A percentile compares a stretch with the other conserved stretches of the same genome.
phyloP scores from a whole-genome alignment of 1,140 invertebrate species.

The Halesus radiatus region DNA sequence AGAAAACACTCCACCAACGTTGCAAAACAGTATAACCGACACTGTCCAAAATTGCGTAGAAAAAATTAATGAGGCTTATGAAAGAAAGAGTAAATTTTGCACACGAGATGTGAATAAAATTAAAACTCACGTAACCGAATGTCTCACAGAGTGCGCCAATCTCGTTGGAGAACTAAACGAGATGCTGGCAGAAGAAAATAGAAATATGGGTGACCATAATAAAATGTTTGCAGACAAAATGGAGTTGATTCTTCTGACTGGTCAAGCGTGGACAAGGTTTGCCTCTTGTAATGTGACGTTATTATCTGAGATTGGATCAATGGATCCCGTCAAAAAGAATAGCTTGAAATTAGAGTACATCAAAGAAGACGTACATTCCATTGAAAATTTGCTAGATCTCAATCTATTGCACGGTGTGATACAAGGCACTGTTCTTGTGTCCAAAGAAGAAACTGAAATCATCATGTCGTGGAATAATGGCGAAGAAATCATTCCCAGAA shows the following conservation, averaged over 20 bases:
- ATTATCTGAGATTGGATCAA: slow-evolving; percentile 64
- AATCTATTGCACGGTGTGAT: slow-evolving; percentile 65
- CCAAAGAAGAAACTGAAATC: slow-evolving; percentile 42
- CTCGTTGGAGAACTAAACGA: slow-evolving; percentile 3
- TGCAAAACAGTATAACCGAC: not conserved
- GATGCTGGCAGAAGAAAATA: not conserved
- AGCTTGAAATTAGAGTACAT: slow-evolving; percentile 77
- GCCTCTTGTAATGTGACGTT: slow-evolving; percentile 57
- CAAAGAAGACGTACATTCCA: slow-evolving; percentile 73
- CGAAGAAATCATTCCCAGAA: slow-evolving; percentile 36
- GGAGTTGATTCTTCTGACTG: slow-evolving; percentile 16
- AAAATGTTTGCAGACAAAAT: slow-evolving; percentile 11
- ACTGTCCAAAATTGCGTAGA: not conserved
- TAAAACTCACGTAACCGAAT: slow-evolving; percentile 19
- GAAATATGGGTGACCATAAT: not conserved
- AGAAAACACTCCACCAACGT: not conserved
- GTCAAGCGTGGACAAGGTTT: slow-evolving; percentile 43
- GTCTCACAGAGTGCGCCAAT: slow-evolving; percentile 1
- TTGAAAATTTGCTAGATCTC: slow-evolving; percentile 62
- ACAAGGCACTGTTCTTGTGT: slow-evolving; percentile 59
- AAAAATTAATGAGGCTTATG: slow-evolving; percentile 35
- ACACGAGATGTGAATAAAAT: slow-evolving; percentile 6
- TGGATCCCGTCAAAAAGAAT: slow-evolving; percentile 84
- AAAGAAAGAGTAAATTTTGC: slow-evolving; percentile 19
- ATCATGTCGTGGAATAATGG: slow-evolving; percentile 27